phyloP scores from a whole-genome alignment of 2,888 invertebrate genomes.

The Leuctra nigra region DNA sequence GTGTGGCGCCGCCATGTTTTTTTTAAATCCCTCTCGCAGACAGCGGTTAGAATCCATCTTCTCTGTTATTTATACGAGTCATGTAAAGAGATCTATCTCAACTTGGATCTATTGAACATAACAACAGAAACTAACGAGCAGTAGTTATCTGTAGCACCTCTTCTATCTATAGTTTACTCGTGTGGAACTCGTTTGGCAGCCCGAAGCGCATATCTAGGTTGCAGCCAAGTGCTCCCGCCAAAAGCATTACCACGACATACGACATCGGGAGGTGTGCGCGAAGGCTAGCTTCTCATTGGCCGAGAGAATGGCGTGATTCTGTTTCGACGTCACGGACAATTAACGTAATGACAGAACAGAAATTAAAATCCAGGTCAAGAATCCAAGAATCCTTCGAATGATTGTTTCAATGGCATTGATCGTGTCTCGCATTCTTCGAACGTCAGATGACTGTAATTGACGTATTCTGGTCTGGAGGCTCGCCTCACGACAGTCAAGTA shows the following conservation, averaged over 20 bases:
- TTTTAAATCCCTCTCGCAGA: background rate
- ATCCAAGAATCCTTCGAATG: background rate
- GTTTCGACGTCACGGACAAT: background rate
- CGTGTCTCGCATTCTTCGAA: too few relatives aligned
- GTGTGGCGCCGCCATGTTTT: conserved; percentile 2
- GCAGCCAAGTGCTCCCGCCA: conserved; percentile 12
- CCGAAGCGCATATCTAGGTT: conserved; percentile 13
- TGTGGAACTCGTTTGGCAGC: conserved; percentile 17
- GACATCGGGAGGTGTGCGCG: conserved; percentile 19
- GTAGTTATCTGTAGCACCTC: background rate
- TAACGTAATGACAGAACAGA: conserved; percentile 6
- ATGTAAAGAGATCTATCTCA: background rate
- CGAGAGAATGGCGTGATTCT: conserved; percentile 21
- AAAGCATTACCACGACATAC: background rate
- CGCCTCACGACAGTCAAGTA: too few relatives aligned
- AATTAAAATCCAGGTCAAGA: conserved; percentile 10
- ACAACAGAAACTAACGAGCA: background rate
- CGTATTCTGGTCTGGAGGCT: too few relatives aligned
- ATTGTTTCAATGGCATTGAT: conserved; percentile 5
- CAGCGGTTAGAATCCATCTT: background rate
- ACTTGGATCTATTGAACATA: background rate
- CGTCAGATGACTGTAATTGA: too few relatives aligned
- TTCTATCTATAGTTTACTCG: conserved; percentile 8
- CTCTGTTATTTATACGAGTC: conserved; percentile 5
- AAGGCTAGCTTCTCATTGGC: conserved; percentile 13